Conservation (phyloP, 2,888 invertebrate genomes). For the Lobophora halterata region DNA sequence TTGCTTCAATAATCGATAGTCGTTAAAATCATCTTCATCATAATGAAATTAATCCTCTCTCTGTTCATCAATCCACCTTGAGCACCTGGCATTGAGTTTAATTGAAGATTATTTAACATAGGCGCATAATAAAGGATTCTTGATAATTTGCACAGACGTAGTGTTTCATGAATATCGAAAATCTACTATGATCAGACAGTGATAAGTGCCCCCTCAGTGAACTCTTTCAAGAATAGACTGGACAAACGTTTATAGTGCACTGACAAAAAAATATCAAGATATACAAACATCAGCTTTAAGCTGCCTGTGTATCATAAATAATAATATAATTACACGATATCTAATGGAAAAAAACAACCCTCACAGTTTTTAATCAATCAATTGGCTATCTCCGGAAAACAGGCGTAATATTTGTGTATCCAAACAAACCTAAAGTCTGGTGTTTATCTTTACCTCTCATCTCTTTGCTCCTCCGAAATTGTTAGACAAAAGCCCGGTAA, state of each 20-base stretch:
- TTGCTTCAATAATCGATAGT: conserved; percentile 51
- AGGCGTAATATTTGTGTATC: conserved; percentile 26
- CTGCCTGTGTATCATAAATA: too few species aligned
- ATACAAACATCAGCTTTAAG: too few species aligned
- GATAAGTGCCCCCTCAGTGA: too few species aligned
- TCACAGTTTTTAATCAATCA: conserved; percentile 28
- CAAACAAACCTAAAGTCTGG: conserved; percentile 24
- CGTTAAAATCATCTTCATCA: conserved; percentile 38
- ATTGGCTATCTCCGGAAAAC: conserved; percentile 20
- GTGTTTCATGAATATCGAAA: too few species aligned
- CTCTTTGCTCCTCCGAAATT: conserved; percentile 26
- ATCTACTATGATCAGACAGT: too few species aligned
- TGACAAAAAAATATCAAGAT: too few species aligned
- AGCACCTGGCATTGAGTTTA: conserved; percentile 47
- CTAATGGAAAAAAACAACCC: too few species aligned
- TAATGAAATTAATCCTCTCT: conserved; percentile 45
- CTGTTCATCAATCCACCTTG: conserved; percentile 52
- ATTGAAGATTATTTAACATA: conserved; percentile 56
- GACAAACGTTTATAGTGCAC: too few species aligned
- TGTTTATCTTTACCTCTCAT: conserved; percentile 30
- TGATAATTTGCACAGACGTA: too few species aligned
- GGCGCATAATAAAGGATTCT: too few species aligned
- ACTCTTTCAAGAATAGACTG: too few species aligned
- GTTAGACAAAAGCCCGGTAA: conserved; percentile 30
- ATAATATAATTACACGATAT: too few species aligned